Base-by-base conservation (phyloP, 2,797 vertebrate species). In the Chelon labrosus region DNA sequence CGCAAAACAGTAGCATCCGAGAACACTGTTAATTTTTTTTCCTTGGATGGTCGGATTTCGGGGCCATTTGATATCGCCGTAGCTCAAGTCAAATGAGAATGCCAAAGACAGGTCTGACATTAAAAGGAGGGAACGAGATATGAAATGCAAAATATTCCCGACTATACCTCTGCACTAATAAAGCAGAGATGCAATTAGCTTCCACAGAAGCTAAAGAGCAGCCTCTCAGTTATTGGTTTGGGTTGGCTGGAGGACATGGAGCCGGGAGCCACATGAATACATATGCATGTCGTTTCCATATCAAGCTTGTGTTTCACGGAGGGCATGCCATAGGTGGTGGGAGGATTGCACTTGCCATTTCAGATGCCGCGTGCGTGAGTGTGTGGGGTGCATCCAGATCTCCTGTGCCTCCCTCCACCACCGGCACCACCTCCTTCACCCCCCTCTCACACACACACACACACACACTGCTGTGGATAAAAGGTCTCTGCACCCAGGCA, bases 231-330 rank as follows among this genome's bases (percentile, higher is more conserved):
- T 88, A 93, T 85, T 91, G 88, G 86, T 84, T 84, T 54, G 87
- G 86, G 59, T 85, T 79, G 74, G 85, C 92, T 82, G 10, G 49
- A 58, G 91, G 90, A 84, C 80, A 85, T 12, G 37, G 20, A 71
- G 88, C 92, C 85, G 35, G 67, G 75, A 67, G 91, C 79, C 80
- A 85, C 88, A 80, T 85, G 85, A 88, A 92, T 92, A 88, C 87
- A 91, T 92, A 91, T 91, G 87, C 91, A 92, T 91, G 90, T 79
- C 66, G 79, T 91, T 92, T 92, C 85, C 89, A 93, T 90, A 90
- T 92, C 89, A 78, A 91, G 87, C 83, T 73, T 65, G 83, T 79
- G 87, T 85, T 82, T 86, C 70, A 75, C 62, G 25, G 50, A 86
- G 86, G 92, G 89, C 84, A 90, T 63, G 83, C 91, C 88, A 85